Base-by-base conservation (phyloP, 2,113 vertebrate genomes). In the Gobiocypris rarus region DNA sequence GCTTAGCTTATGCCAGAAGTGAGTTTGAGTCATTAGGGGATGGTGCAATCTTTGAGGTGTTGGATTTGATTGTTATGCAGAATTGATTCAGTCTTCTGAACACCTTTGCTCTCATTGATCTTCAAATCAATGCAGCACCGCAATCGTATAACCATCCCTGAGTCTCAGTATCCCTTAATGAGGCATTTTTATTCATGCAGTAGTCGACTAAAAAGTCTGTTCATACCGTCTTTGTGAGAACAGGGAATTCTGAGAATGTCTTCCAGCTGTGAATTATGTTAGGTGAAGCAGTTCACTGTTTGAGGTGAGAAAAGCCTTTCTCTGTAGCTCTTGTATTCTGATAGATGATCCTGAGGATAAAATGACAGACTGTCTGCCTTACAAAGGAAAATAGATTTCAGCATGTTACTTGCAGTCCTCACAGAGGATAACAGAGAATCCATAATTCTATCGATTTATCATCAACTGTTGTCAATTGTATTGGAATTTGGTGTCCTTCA, bases 91-190 rank as follows among this genome's bases (percentile, higher is more conserved):
- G 67, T 79, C 26, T 70, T 79, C 58, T 70, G 77, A 84, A 78
- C 81, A 69, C 56, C 69, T 61, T 74, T 77, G 43, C 71, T 71
- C 69, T 43, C 63, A 79, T 61, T 87, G 81, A 85, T 87, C 86
- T 75, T 71, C 59, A 84, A 88, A 88, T 85, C 86, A 84, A 85
- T 87, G 56, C 45, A 86, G 84, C 77, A 84, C 76, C 61, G 77
- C 48, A 86, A 82, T 85, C 56, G 81, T 63, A 86, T 71, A 86
- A 82, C 75, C 84, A 81, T 86, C 84, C 87, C 89, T 38, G 76
- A 86, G 88, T 73, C 85, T 88, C 83, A 85, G 83, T 75, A 77
- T 81, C 87, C 85, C 75, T 63, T 86, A 90, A 77, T 83, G 82
- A 77, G 71, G 4, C 50, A 54, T 76, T 87, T 87, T 76, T 87